These are phyloP conservation scores for Myioborus melanocephalus DNA, from an alignment of 2,797 vertebrate species.

Conservation along the genomic window DNA sequence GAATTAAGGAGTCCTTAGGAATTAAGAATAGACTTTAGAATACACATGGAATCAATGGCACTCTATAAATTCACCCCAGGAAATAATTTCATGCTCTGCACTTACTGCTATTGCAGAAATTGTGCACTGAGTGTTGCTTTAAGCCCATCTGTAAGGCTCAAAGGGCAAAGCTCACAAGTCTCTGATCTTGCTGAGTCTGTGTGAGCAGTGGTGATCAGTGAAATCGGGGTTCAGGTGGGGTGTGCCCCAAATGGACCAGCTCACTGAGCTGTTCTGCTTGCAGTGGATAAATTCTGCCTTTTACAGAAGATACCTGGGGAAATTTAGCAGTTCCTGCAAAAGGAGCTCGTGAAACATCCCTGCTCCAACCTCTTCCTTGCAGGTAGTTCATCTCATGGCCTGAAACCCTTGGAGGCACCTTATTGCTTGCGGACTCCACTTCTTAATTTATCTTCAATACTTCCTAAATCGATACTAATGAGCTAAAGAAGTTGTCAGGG, in stretches of 20 bases:
- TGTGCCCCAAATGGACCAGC: neutral
- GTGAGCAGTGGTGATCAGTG: neutral
- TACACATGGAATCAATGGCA: neutral
- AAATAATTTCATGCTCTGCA: neutral
- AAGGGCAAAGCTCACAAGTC: neutral
- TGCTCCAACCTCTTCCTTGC: neutral
- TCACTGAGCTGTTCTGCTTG: rapidly evolving
- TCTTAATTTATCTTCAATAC: constrained; percentile 16
- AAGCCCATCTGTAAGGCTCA: neutral
- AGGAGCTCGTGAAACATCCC: neutral
- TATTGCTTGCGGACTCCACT: neutral
- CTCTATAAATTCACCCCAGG: neutral
- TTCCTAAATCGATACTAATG: constrained; percentile 12
- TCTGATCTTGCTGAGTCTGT: neutral
- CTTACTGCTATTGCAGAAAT: neutral
- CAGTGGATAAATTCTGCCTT: neutral
- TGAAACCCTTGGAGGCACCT: neutral
- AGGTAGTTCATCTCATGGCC: neutral
- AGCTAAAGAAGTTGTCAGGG: constrained; percentile 14
- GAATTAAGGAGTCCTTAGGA: neutral
- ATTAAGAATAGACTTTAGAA: neutral
- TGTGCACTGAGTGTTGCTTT: neutral
- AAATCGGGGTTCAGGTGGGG: neutral
- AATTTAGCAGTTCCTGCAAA: neutral
- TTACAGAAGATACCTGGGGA: neutral